A percentile compares a stretch with the other conserved stretches of the same genome.
Evolutionary conservation across 2,113 vertebrate genomes (phyloP).

Genomic region (Ibidorhyncha struthersii): DNA sequence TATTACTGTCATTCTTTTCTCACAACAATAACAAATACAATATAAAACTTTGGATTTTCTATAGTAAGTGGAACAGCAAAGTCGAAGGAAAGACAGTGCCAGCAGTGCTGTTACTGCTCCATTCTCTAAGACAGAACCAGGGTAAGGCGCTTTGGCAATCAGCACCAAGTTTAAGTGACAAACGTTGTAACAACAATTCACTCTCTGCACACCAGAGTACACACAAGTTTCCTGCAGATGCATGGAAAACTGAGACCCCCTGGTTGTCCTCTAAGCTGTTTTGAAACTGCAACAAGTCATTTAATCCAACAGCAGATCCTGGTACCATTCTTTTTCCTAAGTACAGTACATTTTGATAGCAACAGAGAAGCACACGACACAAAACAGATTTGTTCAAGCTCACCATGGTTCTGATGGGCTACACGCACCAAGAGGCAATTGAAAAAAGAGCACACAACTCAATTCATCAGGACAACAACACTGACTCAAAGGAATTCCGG

Average conservation of each 20-base stretch:
- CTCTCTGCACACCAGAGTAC: background rate
- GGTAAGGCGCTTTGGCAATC: conserved; percentile 55
- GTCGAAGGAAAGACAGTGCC: background rate
- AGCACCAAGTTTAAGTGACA: conserved; percentile 58
- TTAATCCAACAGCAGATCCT: conserved; percentile 30
- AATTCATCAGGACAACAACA: conserved; percentile 4
- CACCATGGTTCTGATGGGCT: conserved; percentile 3
- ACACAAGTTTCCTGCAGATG: background rate
- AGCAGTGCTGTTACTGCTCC: background rate
- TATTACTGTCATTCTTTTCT: background rate
- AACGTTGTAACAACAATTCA: background rate
- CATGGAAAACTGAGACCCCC: conserved; percentile 1
- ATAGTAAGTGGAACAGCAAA: background rate
- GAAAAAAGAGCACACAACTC: background rate
- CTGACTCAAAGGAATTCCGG: background rate
- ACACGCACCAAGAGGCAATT: conserved; percentile 7
- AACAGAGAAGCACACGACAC: background rate
- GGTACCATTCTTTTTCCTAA: background rate
- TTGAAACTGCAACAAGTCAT: background rate
- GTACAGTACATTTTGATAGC: conserved; percentile 54
- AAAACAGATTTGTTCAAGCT: conserved; percentile 18
- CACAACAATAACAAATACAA: background rate
- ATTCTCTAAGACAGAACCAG: background rate
- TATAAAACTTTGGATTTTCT: conserved; percentile 40
- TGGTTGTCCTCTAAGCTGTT: conserved; percentile 17